Percentiles rank a stretch among this genome's conserved stretches.
phyloP scores from a whole-genome alignment of 2,797 vertebrate species.

The Staurois parvus region DNA sequence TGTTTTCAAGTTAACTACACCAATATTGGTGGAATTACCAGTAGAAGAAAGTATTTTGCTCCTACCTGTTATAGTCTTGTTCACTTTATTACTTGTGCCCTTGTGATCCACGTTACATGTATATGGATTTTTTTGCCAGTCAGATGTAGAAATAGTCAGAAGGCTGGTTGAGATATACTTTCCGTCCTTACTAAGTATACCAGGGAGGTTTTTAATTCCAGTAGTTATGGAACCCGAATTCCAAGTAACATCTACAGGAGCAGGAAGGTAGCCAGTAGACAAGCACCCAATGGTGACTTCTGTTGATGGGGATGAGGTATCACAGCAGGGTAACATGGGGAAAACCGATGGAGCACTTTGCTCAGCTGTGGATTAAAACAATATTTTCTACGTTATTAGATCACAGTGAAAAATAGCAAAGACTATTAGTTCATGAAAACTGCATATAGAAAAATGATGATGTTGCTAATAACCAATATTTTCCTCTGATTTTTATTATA shows the following conservation, averaged over 20 bases:
- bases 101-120: conserved; percentile 35
- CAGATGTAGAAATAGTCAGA: conserved; percentile 34
- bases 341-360: conserved; percentile 26
- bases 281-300: conserved; percentile 48
- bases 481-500: too few relatives aligned
- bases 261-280: conserved; percentile 36
- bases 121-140: conserved; percentile 32
- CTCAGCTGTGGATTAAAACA: neutral
- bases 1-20: too few relatives aligned
- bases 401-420: too few relatives aligned
- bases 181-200: neutral
- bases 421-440: too few relatives aligned
- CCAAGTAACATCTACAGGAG: conserved; percentile 32
- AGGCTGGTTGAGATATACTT: neutral
- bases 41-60: too few relatives aligned
- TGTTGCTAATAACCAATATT: too few relatives aligned
- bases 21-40: too few relatives aligned
- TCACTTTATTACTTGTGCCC: neutral
- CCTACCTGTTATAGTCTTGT: conserved; percentile 30
- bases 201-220: conserved; percentile 42
- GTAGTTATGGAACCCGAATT: conserved; percentile 45
- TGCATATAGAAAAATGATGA: too few relatives aligned
- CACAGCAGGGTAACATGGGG: conserved; percentile 42
- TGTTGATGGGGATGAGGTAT: neutral
- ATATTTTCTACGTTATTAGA: neutral